Base-by-base conservation (phyloP, 2,888 invertebrate genomes). In the Mayetiola destructor region DNA sequence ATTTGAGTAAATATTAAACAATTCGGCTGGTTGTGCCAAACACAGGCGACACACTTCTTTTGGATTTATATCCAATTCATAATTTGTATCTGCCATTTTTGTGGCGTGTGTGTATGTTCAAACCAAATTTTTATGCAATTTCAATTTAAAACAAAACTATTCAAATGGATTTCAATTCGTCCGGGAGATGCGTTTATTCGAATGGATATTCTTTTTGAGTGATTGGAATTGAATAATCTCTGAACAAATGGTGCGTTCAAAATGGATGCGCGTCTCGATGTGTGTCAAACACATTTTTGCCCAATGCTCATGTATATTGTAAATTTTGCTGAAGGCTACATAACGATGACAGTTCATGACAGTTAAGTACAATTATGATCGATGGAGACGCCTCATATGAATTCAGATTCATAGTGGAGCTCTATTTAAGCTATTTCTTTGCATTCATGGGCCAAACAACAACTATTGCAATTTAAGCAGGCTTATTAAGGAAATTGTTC, bases 1-100 rank as follows among this genome's bases (percentile, higher is more conserved):
- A 30, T 56, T 59, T 10, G 60, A 21, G 40, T 53, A 61, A 10
- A 61, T 37, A 57, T 59, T 61, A 3, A 30, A 16, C 14, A 61
- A 56, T 21, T 58, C 53, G 9, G 56, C 42, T n/a, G 58, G 32
- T 36, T 59, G 59, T 9, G 40, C 52, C 54, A 61, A 57, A 53
- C 61, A 61, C 29, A 61, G 35, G 16, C 61, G 60, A 39, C 61
- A 61, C 27, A 60, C 58, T 36, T 54, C 56, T 14, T 58, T 36
- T 18, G 59, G 55, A 40, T 61, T 60, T 36, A 61, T 56, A 40
- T 58, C 59, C 32, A 61, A 58, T 40, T 59, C 59, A 36, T 58
- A 60, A 56, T 56, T 48, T 6, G 27, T 27, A n/a, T 48, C 48
- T 8, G 10, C 6, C n/a, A 27, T 2, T 27, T 48, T 27, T 27